These are phyloP conservation scores for Bombus sibiricus DNA, from an alignment of 1,140 invertebrate species.

Conservation along the genomic window DNA sequence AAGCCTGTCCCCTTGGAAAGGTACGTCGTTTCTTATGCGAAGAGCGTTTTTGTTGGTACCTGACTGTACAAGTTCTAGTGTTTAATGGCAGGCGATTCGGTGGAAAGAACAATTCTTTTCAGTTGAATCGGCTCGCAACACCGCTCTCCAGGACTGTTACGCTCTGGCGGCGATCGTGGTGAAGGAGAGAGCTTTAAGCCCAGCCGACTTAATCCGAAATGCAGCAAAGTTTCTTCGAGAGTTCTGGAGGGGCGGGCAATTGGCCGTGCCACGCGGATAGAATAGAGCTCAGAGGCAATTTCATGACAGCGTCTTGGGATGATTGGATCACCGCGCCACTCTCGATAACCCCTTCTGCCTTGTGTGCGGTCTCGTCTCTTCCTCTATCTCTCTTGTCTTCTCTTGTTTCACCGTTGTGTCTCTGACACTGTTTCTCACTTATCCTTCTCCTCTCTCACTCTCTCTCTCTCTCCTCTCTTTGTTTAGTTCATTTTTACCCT, in stretches of 20 bases:
- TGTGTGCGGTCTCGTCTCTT: slow-evolving; percentile 37
- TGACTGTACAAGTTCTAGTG: slow-evolving; percentile 20
- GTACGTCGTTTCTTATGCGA: slow-evolving; percentile 26
- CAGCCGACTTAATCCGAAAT: slow-evolving; percentile 73
- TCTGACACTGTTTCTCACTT: background rate
- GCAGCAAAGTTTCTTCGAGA: slow-evolving; percentile 73
- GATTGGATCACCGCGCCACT: slow-evolving; percentile 77
- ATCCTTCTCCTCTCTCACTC: no score
- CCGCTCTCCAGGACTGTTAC: slow-evolving; percentile 51
- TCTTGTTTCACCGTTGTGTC: background rate
- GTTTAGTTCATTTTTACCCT: slow-evolving; percentile 8
- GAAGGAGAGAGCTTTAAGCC: slow-evolving; percentile 58
- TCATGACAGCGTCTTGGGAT: slow-evolving; percentile 78
- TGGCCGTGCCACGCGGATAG: slow-evolving; percentile 74
- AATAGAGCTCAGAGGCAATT: slow-evolving; percentile 77
- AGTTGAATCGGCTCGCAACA: slow-evolving; percentile 53
- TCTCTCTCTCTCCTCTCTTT: background rate
- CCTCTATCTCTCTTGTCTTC: background rate
- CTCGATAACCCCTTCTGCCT: slow-evolving; percentile 72
- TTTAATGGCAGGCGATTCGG: slow-evolving; percentile 60
- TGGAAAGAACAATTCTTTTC: slow-evolving; percentile 65
- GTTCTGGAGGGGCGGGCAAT: slow-evolving; percentile 70
- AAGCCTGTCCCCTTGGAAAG: background rate
- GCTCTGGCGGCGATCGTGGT: slow-evolving; percentile 55
- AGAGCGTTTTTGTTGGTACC: slow-evolving; percentile 5